These are phyloP conservation scores for Oryzias sinensis DNA, from an alignment of 2,797 vertebrate species.

Conservation along the genomic window DNA sequence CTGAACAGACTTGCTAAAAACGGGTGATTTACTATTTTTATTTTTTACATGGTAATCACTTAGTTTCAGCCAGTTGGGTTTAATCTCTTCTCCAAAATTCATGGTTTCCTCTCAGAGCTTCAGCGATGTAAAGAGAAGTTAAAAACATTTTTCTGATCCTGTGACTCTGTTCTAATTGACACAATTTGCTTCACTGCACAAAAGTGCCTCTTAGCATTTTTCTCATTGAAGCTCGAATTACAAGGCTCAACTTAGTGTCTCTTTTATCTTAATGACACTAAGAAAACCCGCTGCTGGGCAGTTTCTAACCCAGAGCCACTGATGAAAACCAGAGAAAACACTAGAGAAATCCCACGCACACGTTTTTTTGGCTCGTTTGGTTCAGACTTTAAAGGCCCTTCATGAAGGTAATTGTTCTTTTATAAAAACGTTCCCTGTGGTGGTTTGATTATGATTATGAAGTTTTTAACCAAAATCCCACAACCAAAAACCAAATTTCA, in stretches of 20 bases:
- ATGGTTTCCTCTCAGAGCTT: not conserved
- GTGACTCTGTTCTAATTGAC: slow-evolving; percentile 14
- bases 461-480: no score
- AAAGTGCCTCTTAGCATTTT: slow-evolving; percentile 4
- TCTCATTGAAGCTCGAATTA: slow-evolving; percentile 14
- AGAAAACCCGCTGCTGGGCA: slow-evolving; percentile 1
- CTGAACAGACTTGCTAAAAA: slow-evolving; percentile 1
- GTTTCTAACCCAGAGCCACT: no score
- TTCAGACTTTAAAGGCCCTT: no score
- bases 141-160: slow-evolving; percentile 1
- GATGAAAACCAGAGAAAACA: no score
- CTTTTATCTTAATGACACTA: slow-evolving; percentile 1
- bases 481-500: no score
- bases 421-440: no score
- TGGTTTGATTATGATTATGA: no score
- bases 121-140: not conserved
- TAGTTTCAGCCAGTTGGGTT: not conserved
- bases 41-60: not conserved
- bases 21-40: not conserved
- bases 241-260: slow-evolving; percentile 2
- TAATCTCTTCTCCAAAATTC: not conserved
- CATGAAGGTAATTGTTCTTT: no score
- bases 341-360: no score
- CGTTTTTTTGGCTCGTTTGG: no score
- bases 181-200: slow-evolving; percentile 15